Base-by-base conservation (phyloP, 2,888 invertebrate species). In the Criorhina ranunculi region DNA sequence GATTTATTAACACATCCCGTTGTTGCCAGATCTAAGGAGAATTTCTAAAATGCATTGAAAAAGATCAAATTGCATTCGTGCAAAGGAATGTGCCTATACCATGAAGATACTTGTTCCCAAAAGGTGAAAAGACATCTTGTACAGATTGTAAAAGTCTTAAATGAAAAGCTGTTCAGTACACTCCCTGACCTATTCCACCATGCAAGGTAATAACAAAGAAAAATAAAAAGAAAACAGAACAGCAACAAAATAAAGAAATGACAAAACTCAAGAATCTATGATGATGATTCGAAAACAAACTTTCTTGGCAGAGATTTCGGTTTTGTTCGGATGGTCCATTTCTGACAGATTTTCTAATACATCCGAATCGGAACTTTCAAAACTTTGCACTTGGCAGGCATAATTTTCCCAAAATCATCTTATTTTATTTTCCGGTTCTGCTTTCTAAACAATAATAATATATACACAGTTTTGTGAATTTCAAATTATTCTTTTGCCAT, bases 371-470 rank as follows among this genome's bases (percentile, higher is more conserved):
- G 17, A 72, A 72, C 46, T 77, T 82, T 72, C 19, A 60, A 72
- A 82, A 82, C 72, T 77, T 72, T 72, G 37, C 82, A 77, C 77
- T 82, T 77, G 82, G 66, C 78, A 82, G 53, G 66, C 60, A 77
- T 82, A 60, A 72, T 66, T 70, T 59, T 64, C 24, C 5, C 35
- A 46, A 66, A 66, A 37, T 66, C 46, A 46, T 62, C 51, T 31
- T n/a, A n/a, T 53, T 66, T 82, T 24, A 24, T 24, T 81, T 82
- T 82, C 59, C 60, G 64, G 53, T 55, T 62, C 69, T 69, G 64
- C 57, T 64, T 51, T 70, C 62, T 64, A 69, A 76, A 64, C 81
- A 81, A 76, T 57, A 64, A 69, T 49, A 69, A 24, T 24, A 3
- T 24, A 24, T 24, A 24, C 37, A 62, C 37, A 62, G 40, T 81